Conservation (phyloP, 2,888 invertebrate genomes). For the Pyralis farinalis region DNA sequence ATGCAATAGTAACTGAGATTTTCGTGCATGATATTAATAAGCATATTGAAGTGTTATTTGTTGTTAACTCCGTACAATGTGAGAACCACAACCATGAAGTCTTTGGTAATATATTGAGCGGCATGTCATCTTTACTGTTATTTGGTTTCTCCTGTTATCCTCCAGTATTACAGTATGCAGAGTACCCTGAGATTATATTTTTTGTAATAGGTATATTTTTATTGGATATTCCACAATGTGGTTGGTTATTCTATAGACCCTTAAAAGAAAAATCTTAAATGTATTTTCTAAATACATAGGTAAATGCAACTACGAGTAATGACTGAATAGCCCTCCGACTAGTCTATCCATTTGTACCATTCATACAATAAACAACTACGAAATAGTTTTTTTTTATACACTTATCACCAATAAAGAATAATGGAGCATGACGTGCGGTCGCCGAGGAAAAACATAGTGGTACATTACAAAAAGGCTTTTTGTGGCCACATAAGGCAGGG, state of each 20-base stretch:
- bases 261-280: too few species aligned
- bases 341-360: too few species aligned
- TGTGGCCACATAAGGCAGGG: neutral
- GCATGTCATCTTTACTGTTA: too few species aligned
- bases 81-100: neutral
- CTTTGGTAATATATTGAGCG: neutral
- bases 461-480: neutral
- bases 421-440: neutral
- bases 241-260: too few species aligned
- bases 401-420: neutral
- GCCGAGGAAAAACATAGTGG: neutral
- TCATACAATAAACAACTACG: neutral
- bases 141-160: too few species aligned
- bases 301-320: too few species aligned
- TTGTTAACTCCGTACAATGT: slow-evolving; percentile 1
- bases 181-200: too few species aligned
- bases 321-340: too few species aligned
- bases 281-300: too few species aligned
- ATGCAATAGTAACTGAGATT: slow-evolving; percentile 6
- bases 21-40: slow-evolving; percentile 4
- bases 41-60: neutral
- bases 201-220: too few species aligned
- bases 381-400: neutral
- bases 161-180: too few species aligned
- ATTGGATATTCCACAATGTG: too few species aligned